phyloP scores from a whole-genome alignment of 2,888 invertebrate species.

The Drosophila mettleri region DNA sequence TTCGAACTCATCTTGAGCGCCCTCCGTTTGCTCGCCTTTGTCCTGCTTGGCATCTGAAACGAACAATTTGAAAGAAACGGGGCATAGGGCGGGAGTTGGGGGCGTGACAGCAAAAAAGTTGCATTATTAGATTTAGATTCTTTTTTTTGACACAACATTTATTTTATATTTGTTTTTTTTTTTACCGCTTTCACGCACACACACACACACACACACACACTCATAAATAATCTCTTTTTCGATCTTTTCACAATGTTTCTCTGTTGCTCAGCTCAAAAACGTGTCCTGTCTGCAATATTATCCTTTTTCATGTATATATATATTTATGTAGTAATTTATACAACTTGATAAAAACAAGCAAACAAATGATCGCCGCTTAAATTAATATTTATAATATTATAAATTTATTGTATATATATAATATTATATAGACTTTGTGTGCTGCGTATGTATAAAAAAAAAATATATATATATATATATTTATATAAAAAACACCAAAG shows the following conservation, averaged over 20 bases:
- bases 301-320: neutral
- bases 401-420: neutral
- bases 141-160: slow-evolving; percentile 12
- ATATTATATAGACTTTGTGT: slow-evolving; percentile 26
- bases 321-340: neutral
- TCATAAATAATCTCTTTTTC: slow-evolving; percentile 3
- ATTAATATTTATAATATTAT: slow-evolving; percentile 15
- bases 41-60: slow-evolving; percentile 82
- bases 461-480: slow-evolving; percentile 17
- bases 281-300: slow-evolving; percentile 41
- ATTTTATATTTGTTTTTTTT: neutral
- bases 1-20: slow-evolving; percentile 84
- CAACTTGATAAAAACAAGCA: slow-evolving; percentile 66
- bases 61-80: slow-evolving; percentile 2
- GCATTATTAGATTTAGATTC: slow-evolving; percentile 39
- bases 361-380: slow-evolving; percentile 49
- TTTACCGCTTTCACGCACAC: slow-evolving; percentile 5
- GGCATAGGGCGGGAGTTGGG: slow-evolving; percentile 2
- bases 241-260: slow-evolving; percentile 1
- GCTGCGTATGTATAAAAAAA: slow-evolving; percentile 24
- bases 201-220: neutral
- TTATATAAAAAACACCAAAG: slow-evolving; percentile 56
- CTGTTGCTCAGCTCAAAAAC: slow-evolving; percentile 63
- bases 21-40: slow-evolving; percentile 84
- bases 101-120: slow-evolving; percentile 27